Evolutionary conservation across 2,888 invertebrate species (phyloP), one percentile per base, ranked within the genome.

Genomic region (Patella depressa): DNA sequence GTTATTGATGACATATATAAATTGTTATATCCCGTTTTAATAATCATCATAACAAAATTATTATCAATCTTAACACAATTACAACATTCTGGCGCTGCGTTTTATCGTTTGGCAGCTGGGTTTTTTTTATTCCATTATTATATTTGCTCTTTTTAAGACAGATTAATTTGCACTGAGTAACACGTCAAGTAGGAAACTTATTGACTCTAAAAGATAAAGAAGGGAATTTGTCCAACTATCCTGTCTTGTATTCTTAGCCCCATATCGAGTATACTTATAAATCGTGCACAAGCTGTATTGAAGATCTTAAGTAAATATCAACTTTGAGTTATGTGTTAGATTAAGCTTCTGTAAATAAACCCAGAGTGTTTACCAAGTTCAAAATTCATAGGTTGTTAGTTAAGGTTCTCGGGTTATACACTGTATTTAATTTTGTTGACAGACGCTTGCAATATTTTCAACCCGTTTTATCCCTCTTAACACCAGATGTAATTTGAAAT

Each of bases 301-400:
- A 65, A 65, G 65, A 65, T 19, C 24, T 65, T 24, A 65, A 19
- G 65, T 65, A 65, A 65, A 65, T 65, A 65, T 24, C 19, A 19
- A 19, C 65, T 65, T 19, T 65, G 65, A 65, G 24, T 65, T 65
- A 65, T 65, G 65, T 65, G 65, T 65, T 65, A 65, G 65, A 65
- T 65, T 65, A 24, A 24, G 65, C 65, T 65, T 65, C 24, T 19
- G 65, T 65, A 65, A 65, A 65, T 24, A 65, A 24, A 65, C 19
- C 65, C 65, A 3, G 14, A 65, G 65, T 65, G 65, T 65, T 65
- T 65, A 65, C 65, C 19, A 19, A 65, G 65, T 65, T 65, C 65
- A 65, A 65, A 65, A 65, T 65, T 65, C 65, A 65, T 65, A 65
- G 19, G 65, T 65, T 65, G 65, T 65, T 65, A 65, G 19, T 65